Evolutionary conservation across 2,888 invertebrate species (phyloP).

Genomic region (Dryobota labecula): DNA sequence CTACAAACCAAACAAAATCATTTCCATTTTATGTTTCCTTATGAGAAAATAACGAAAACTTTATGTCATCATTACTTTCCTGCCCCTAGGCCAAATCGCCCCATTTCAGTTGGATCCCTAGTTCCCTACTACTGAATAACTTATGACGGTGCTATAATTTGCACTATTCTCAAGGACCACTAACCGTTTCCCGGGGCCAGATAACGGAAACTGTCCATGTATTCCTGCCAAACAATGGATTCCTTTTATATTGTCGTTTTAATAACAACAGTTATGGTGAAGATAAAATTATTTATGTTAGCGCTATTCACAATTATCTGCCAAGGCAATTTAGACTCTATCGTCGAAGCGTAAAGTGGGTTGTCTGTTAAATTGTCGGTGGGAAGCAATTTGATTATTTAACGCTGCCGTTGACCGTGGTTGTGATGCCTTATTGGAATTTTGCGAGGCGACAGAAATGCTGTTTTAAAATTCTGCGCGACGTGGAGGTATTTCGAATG

Average conservation of each 20-base stretch:
- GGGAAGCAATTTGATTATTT: constrained; percentile 58
- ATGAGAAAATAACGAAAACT: constrained; percentile 27
- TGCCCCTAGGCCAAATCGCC: constrained; percentile 14
- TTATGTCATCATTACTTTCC: constrained; percentile 54
- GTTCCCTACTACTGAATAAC: constrained; percentile 45
- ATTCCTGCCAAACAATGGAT: constrained; percentile 49
- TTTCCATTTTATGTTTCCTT: constrained; percentile 28
- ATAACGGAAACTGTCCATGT: constrained; percentile 50
- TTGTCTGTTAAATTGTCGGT: constrained; percentile 14
- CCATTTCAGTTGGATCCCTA: constrained; percentile 31
- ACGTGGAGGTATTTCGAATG: constrained; percentile 6
- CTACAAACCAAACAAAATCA: constrained; percentile 29
- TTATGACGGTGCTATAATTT: constrained; percentile 49
- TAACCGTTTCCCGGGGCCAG: constrained; percentile 2
- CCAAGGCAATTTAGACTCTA: constrained; percentile 29
- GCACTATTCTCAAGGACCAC: constrained; percentile 18
- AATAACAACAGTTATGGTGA: constrained; percentile 56
- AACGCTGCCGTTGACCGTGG: constrained; percentile 47
- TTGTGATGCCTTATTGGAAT: constrained; percentile 48
- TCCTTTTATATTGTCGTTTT: constrained; percentile 56
- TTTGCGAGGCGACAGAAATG: constrained; percentile 20
- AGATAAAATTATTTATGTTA: constrained; percentile 61
- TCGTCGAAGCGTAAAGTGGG: background rate
- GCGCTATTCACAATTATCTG: constrained; percentile 27
- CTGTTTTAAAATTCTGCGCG: constrained; percentile 36